Base-by-base conservation (phyloP, 2,888 invertebrate genomes). In the Drosophila histrio region DNA sequence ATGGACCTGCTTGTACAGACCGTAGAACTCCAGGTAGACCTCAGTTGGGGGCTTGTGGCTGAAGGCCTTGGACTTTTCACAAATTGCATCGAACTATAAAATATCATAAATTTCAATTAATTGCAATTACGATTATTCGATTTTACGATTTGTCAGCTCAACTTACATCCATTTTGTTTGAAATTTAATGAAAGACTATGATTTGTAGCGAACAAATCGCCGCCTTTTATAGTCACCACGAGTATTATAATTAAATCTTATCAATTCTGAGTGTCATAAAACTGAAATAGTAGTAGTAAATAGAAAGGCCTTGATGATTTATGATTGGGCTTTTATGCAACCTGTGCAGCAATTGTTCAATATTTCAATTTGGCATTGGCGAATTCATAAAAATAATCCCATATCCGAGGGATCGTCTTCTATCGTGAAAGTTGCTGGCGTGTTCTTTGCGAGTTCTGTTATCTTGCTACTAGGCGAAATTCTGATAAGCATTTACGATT, bases 11-110 rank as follows among this genome's bases (percentile, higher is more conserved):
- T 98, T 97, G 93, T 93, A 98, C 11, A 97, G 93, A 1, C 95
- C 95, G 91, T 98, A 98, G 24, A 97, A 91, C 63, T 96, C 95
- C 73, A 97, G 93, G 90, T 97, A 94, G 89, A 97, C 97, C n/a
- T 93, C 93, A 90, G 97, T 95, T 5, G 94, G 93, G n/a, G 97
- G 97, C 83, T 93, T 94, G 77, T 93, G 94, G 84, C 95, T 94
- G 92, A 97, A 94, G 81, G 94, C 94, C 93, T 95, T 96, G 13
- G 96, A 81, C 69, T 80, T 81, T 69, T 84, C 81, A 21, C 61
- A 46, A 47, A 87, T 75, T 47, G 74, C 11, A 21, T 87, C 85
- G 78, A 84, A 81, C 81, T 81, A 58, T 34, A 36, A 24, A 2
- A 11, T 38, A 4, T 38, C 26, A 28, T 13, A 38, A 52, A 19